Base-by-base conservation (phyloP, 2,797 vertebrate species). In the Chloroceryle amazona region DNA sequence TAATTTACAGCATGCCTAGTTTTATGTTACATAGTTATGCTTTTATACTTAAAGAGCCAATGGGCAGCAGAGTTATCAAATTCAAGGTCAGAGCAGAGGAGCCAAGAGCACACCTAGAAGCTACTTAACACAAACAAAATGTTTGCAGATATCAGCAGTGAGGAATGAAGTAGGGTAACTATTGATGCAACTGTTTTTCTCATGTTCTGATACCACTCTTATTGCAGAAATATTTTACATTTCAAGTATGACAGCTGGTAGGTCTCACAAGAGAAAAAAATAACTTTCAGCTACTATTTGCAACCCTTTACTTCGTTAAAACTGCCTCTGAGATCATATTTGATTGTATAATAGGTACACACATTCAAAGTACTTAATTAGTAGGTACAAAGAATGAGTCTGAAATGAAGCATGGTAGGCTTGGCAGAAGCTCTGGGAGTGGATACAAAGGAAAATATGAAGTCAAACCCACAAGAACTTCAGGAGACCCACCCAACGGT, bases 401-500 rank as follows among this genome's bases (percentile, higher is more conserved):
- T 93, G 95, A 97, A 89, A 89, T 67, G 83, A 94, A 95, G 92
- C 68, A 81, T 79, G 76, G 95, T 76, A 95, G 79, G 89, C 37
- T 97, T 98, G 98, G 98, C 97, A 97, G 74, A 83, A 76, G 37
- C 41, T 88, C 33, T n/a, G 60, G 79, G 93, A 90, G 90, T 96
- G 95, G 95, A 97, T 88, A 66, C 13, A 58, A 97, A 94, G 96
- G 93, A 98, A 98, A 98, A 89, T 88, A 96, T 97, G 94, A 96
- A 98, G 81, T 97, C 86, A 98, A 98, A 98, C 92, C 98, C 97
- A 96, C 98, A 98, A 96, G 95, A 97, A 96, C 95, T 93, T 97
- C 89, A 97, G 76, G 82, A 97, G 98, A 98, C 92, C 94, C 98
- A 97, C 98, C 98, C 98, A 98, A 31, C 13, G 46, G 72, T 90